Base-by-base conservation (phyloP, 1,140 invertebrate genomes). In the Microvelia longipes region DNA sequence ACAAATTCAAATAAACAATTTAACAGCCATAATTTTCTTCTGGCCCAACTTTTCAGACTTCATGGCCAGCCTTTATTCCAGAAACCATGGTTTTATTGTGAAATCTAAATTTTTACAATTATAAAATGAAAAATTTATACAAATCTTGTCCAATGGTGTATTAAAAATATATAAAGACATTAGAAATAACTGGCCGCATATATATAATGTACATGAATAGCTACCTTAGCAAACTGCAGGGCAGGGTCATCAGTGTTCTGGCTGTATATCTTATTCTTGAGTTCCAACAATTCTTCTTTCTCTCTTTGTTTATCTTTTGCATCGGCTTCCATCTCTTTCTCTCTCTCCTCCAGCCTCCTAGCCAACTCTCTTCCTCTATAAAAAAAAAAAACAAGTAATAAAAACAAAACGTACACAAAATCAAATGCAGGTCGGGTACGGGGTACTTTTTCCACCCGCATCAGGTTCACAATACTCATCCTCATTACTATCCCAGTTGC, bases 301-400 rank as follows among this genome's bases (percentile, higher is more conserved):
- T 98, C 96, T 76, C 89, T 88, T 73, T 89, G 87, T 29, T 94
- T 82, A 81, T 98, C 96, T 73, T 91, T 86, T 13, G 86, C 87
- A 82, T 99, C 96, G 2, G 84, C 83, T 80, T 96, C 94, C 2
- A 93, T 91, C 81, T 98, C 96, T 72, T 93, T 87, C 66, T 95
- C 91, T 71, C 96, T 83, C 76, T 96, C 92, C 64, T 90, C 89
- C 62, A 96, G 80, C n/a, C 95, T 83, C 71, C 91, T 86, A 77
- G 90, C 88, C 65, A 98, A 81, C 77, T 94, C 92, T 79, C 93
- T 88, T 30, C 93, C 92, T 74, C 89, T 90, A 77, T 29, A 79
- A 78, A 74, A 65, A 67, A 75, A 75, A 24, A 50, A 2, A 30
- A 68, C 29, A 62, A 68, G 15, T 28, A 61, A 60, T 11, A 61